Conservation (phyloP, 2,113 vertebrate genomes). For the Noctilio leporinus region DNA sequence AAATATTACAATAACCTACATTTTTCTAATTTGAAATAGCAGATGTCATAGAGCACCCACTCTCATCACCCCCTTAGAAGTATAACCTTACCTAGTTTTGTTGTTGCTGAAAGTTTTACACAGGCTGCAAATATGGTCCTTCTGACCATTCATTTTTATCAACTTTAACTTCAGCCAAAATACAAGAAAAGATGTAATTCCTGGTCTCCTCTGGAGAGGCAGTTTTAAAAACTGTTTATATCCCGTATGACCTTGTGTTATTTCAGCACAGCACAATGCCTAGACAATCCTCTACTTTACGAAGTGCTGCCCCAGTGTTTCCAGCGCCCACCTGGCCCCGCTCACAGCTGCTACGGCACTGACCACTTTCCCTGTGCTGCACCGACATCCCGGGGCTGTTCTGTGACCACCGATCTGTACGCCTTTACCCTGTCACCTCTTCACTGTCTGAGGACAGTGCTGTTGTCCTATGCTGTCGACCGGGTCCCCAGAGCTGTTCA, state of each 20-base stretch:
- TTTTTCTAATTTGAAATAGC: conserved; percentile 5
- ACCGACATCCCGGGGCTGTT: background rate
- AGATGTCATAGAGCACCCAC: background rate
- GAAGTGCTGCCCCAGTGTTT: background rate
- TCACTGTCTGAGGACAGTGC: background rate
- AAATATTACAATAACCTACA: background rate
- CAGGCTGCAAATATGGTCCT: background rate
- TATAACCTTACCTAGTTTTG: background rate
- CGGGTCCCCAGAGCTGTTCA: background rate
- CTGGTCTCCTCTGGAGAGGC: background rate
- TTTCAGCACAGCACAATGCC: background rate
- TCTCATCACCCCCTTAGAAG: background rate
- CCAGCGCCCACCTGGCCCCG: background rate
- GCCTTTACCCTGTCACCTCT: background rate
- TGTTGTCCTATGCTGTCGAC: no score
- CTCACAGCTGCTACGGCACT: accelerated
- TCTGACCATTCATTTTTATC: background rate
- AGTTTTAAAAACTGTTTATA: background rate
- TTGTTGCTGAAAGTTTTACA: background rate
- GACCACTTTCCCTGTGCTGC: background rate
- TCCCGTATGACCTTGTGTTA: background rate
- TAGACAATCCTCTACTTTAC: background rate
- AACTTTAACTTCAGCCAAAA: background rate
- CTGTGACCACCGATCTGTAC: background rate
- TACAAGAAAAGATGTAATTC: background rate